Evolutionary conservation across 1,140 invertebrate species (phyloP).

Genomic region (Alviniconcha marisindica): DNA sequence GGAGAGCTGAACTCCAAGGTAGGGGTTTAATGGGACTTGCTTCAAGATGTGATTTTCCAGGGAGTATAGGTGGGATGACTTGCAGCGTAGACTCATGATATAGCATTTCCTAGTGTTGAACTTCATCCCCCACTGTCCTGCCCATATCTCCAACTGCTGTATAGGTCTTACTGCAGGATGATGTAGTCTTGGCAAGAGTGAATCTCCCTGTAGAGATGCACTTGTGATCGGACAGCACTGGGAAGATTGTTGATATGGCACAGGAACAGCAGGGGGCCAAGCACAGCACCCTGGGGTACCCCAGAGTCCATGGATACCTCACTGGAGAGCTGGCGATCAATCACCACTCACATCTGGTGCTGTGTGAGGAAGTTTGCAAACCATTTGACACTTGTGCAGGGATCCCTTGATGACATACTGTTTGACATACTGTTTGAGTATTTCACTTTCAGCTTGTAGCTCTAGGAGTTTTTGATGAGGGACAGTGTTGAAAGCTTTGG

Average conservation of each 20-base stretch:
- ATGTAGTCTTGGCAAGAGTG: background rate
- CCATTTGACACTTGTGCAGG: slow-evolving; percentile 45
- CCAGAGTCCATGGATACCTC: background rate
- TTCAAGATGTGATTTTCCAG: slow-evolving; percentile 47
- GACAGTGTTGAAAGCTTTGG: slow-evolving; percentile 40
- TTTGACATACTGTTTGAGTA: slow-evolving; percentile 40
- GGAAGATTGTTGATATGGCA: slow-evolving; percentile 31
- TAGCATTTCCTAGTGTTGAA: slow-evolving; percentile 3
- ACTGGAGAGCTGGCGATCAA: too few relatives aligned
- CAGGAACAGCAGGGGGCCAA: slow-evolving; percentile 20
- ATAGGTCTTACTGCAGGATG: background rate
- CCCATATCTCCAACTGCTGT: background rate
- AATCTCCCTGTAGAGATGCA: slow-evolving; percentile 38
- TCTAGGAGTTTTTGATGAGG: slow-evolving; percentile 45
- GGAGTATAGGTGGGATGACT: slow-evolving; percentile 7
- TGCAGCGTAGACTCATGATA: background rate
- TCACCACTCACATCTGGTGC: too few relatives aligned
- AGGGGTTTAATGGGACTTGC: slow-evolving; percentile 43
- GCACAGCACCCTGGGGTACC: slow-evolving; percentile 8
- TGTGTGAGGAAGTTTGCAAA: slow-evolving; percentile 45
- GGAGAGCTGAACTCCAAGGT: slow-evolving; percentile 36
- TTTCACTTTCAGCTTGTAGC: too few relatives aligned
- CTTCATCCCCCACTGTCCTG: too few relatives aligned
- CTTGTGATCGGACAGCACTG: slow-evolving; percentile 36
- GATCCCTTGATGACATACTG: slow-evolving; percentile 37